Conservation (phyloP, 2,797 vertebrate genomes). For the Staurois parvus region DNA sequence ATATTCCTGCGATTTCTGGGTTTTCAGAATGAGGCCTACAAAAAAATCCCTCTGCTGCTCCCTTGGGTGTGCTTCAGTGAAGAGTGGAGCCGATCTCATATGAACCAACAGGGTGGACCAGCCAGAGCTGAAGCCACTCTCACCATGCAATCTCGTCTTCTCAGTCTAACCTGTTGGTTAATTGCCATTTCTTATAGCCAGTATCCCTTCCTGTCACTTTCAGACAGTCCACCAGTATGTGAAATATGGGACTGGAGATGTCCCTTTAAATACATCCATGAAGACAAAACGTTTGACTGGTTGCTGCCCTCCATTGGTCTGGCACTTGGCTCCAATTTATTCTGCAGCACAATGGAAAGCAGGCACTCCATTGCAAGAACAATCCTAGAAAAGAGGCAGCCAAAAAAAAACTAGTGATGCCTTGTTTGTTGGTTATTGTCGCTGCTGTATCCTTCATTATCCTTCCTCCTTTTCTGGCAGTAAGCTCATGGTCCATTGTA, state of each 20-base stretch:
- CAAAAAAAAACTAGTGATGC: neutral
- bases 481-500: slow-evolving; percentile 34
- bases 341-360: neutral
- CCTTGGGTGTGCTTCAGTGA: slow-evolving; percentile 74
- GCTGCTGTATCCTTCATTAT: neutral
- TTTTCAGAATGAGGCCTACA: slow-evolving; percentile 78
- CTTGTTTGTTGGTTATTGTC: neutral
- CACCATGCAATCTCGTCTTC: slow-evolving; percentile 68
- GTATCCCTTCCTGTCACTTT: slow-evolving; percentile 60
- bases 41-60: slow-evolving; percentile 72
- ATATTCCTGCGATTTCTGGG: slow-evolving; percentile 78
- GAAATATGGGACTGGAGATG: slow-evolving; percentile 1
- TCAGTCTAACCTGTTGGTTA: slow-evolving; percentile 74
- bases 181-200: slow-evolving; percentile 61
- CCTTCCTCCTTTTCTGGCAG: slow-evolving; percentile 51
- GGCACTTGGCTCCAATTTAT: slow-evolving; percentile 29
- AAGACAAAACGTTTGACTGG: neutral
- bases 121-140: slow-evolving; percentile 66
- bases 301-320: slow-evolving; percentile 34
- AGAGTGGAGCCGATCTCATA: slow-evolving; percentile 42
- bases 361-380: neutral
- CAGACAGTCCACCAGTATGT: slow-evolving; percentile 39
- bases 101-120: slow-evolving; percentile 62
- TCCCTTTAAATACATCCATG: slow-evolving; percentile 21
- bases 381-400: neutral